Evolutionary conservation across 2,113 vertebrate genomes (phyloP), one percentile per base, ranked within the genome.

Genomic region (Sapajus apella): DNA sequence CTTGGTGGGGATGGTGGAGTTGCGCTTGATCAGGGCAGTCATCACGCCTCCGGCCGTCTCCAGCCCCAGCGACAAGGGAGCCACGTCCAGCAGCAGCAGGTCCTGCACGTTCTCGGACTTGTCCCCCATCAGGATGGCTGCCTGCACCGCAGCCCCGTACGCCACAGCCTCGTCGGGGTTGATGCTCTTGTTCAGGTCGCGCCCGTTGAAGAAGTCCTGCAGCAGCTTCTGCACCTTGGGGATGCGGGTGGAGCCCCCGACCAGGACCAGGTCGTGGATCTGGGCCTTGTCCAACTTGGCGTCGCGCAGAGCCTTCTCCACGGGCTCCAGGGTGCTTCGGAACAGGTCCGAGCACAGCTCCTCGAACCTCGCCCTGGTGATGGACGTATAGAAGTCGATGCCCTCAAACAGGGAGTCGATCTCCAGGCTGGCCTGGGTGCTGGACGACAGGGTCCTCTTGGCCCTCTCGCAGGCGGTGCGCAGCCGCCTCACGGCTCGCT

Each of bases 71-170:
- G 99, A 99, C 56, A 99, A 98, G 16, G 99, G 99, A 0, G 99
- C 99, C 91, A 99, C 99, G 70, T 99, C 99, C 98, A 99, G 97
- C 95, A 99, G 98, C 83, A 99, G 98, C 90, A 99, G 98, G 97
- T 99, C 99, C 98, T 99, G 99, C 43, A 99, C 99, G 56, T 99
- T 99, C 98, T 99, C 99, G 3, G 99, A 99, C 98, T 99, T 99
- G 98, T 99, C 99, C 10, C 99, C 99, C 45, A 99, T 98, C 97
- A 99, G 98, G 97, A 99, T 99, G 97, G 99, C 99, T 2, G 99
- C 99, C 98, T 99, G 99, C 87, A 99, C 99, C 96, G 99, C 99
- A 87, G 99, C 99, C 64, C 99, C 99, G 27, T 99, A 99, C 17
- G 99, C 99, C 92, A 99, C 99, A 1, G 99, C 99, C 97, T 99